Conservation (phyloP, 2,797 vertebrate genomes). For the Centropyge bicolor region DNA sequence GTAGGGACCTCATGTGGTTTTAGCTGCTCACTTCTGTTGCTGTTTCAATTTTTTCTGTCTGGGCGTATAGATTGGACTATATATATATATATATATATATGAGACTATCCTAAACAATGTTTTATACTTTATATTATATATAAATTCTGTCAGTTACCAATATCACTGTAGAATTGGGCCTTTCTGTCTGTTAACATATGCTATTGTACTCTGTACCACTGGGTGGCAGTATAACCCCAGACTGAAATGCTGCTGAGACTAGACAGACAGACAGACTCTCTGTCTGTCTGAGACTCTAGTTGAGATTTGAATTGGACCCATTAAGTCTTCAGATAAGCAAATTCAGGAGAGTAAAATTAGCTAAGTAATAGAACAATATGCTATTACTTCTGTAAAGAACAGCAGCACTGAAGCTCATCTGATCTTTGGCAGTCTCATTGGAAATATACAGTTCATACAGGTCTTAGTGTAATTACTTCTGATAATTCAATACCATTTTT, state of each 20-base stretch:
- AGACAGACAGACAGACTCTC: no score
- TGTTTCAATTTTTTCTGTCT: not conserved
- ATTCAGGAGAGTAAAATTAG: not conserved
- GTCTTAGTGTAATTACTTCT: not conserved
- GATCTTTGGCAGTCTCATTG: not conserved
- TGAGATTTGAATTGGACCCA: not conserved
- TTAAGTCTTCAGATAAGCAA: not conserved
- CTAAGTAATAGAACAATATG: not conserved
- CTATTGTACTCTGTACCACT: conserved; percentile 10
- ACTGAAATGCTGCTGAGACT: no score
- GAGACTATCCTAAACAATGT: not conserved
- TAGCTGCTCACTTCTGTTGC: not conserved
- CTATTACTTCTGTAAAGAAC: not conserved
- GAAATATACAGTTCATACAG: not conserved
- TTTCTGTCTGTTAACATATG: not conserved
- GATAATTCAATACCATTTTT: not conserved
- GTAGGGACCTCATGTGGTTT: not conserved
- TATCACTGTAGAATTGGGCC: not conserved
- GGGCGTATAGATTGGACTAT: not conserved
- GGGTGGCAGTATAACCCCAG: not conserved
- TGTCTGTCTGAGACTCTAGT: not conserved
- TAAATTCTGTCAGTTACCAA: not conserved
- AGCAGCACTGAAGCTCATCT: not conserved
- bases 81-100: no score
- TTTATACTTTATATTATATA: no score